Base-by-base conservation (phyloP, 2,797 vertebrate species). In the Anguilla anguilla region DNA sequence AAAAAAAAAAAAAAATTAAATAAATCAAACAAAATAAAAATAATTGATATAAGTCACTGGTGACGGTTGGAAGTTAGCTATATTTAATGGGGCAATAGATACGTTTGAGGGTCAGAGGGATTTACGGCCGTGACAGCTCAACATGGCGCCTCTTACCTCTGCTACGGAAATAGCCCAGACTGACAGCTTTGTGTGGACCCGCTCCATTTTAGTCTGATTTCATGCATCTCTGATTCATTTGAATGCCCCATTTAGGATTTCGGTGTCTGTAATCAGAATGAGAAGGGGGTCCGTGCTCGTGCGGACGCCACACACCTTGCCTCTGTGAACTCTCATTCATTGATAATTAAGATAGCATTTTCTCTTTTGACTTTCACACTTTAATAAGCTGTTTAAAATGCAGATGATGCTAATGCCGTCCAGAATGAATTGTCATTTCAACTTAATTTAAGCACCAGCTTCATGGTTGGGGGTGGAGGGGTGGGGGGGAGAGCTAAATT, bases 351-450 rank as follows among this genome's bases (percentile, higher is more conserved):
- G 88, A 92, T 92, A 67, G 87, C 89, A 88, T 87, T 89, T 87
- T 84, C 79, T 31, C 39, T 86, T 94, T 92, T 92, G 92, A 92
- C 92, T 92, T 92, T 95, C 92, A 95, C 93, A 92, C 92, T 89
- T 86, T 17, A 77, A 88, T 89, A 91, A 82, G 88, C 57, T 55
- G 15, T 81, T 88, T 64, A 89, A 85, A 88, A 84, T 85, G 64
- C 59, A 57, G 74, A 85, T 77, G 91, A 90, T 90, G 89, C 91
- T 90, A 88, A 92, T 89, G 90, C n/a, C 7, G 0, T 6, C 83
- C 90, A 89, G 88, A 93, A 91, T 25, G 88, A 90, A 89, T 53
- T 15, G 89, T 89, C 87, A 92, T 93, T 93, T 94, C 87, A 92
- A 91, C 88, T 84, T 83, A 87, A 90, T 91, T 94, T 93, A 93